Conservation (phyloP, 2,113 vertebrate genomes). For the Grammomys surdaster region DNA sequence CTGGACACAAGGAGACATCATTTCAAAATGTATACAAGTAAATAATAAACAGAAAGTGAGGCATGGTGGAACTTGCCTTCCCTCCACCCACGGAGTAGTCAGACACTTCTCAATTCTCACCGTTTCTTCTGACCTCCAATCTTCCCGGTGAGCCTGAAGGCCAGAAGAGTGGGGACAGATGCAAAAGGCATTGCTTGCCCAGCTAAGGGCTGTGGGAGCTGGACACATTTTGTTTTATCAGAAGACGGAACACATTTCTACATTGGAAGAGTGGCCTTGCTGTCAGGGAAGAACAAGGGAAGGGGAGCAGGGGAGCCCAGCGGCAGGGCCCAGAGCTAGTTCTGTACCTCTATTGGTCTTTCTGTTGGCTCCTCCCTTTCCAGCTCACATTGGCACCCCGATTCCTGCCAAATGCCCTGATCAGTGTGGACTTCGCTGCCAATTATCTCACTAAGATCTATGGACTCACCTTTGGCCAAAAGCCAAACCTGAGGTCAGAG, state of each 20-base stretch:
- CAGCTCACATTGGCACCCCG: conserved; percentile 95
- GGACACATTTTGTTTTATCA: neutral
- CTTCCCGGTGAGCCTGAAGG: neutral
- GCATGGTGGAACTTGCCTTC: neutral
- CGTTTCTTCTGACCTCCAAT: neutral
- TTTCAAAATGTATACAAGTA: neutral
- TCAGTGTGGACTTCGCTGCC: conserved; percentile 97
- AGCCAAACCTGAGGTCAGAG: conserved; percentile 94
- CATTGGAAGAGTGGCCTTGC: neutral
- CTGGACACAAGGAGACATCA: neutral
- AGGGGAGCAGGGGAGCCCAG: neutral
- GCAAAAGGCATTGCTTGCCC: neutral
- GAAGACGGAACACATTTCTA: neutral
- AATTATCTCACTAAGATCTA: conserved; percentile 97
- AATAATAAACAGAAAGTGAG: neutral
- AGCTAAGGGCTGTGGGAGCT: neutral
- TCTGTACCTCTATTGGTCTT: neutral
- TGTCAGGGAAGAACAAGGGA: neutral
- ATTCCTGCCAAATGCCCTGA: conserved; percentile 93
- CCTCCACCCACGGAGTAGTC: neutral
- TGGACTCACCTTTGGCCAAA: conserved; percentile 96
- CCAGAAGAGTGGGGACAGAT: neutral
- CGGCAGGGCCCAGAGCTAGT: neutral
- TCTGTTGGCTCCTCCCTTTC: conserved; percentile 66
- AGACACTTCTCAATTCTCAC: neutral